Evolutionary conservation across 1,140 invertebrate genomes (phyloP), one percentile per base, ranked within the genome.

Genomic region (Anastrepha obliqua): DNA sequence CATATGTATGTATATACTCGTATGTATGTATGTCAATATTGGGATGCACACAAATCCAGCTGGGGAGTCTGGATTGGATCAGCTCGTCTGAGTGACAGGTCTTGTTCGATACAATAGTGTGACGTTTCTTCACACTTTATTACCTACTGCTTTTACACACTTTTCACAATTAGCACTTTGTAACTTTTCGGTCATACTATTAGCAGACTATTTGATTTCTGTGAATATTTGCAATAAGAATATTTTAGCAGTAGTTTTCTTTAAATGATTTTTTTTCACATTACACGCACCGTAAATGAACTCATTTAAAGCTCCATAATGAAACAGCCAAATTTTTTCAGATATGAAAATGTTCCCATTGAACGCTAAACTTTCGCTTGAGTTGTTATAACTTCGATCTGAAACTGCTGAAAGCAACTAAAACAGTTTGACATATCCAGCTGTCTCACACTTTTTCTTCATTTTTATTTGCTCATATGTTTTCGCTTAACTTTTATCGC

Each of bases 341-440:
- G 74, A 81, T 55, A 81, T 81, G 47, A 81, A 81, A 81, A 51
- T 81, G 47, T n/a, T 5, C 74, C 51, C 85, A 62, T 15, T n/a
- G 59, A 86, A 29, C 44, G 58, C 17, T 62, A n/a, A 44, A 86
- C 85, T 86, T 86, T 86, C 85, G 85, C 85, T 59, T 3, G 51
- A 42, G 42, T 62, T 11, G 85, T 59, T 86, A 29, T 59, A 65
- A 86, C 44, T 86, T 86, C 85, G 58, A 58, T 86, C 51, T 86
- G 55, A 51, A 62, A 62, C 15, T 29, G 47, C 51, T 86, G 55
- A 51, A 62, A 62, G 44, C 58, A 65, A 62, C 51, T 86, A 51
- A 62, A 62, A 59, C 13, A 65, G 44, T 86, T 29, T 86, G 85
- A 86, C 85, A 44, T 86, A 62, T 65, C 62, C 62, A 62, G 58